Conservation (phyloP, 2,113 vertebrate genomes). For the Gavia stellata region DNA sequence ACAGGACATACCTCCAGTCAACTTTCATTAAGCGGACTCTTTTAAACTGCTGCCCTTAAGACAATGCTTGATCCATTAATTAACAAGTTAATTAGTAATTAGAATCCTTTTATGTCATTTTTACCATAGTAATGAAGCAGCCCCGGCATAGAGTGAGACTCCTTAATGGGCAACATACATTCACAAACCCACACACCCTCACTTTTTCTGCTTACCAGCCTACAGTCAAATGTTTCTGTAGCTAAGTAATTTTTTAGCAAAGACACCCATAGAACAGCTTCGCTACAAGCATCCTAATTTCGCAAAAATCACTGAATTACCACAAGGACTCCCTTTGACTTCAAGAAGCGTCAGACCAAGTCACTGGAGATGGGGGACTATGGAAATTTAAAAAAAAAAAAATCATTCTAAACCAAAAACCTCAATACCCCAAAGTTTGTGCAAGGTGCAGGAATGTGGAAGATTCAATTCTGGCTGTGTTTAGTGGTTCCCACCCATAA, state of each 20-base stretch:
- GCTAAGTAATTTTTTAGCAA: slow-evolving; percentile 2
- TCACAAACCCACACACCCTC: slow-evolving; percentile 42
- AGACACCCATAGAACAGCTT: not conserved
- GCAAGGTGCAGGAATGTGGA: not conserved
- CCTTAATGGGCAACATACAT: slow-evolving; percentile 45
- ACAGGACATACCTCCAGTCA: slow-evolving; percentile 39
- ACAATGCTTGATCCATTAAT: not conserved
- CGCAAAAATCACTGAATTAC: slow-evolving; percentile 4
- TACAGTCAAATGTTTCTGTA: slow-evolving; percentile 42
- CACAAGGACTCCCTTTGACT: not conserved
- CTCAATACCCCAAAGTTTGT: not conserved
- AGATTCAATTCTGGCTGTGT: not conserved
- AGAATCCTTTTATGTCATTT: slow-evolving; percentile 14
- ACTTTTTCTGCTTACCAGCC: slow-evolving; percentile 41
- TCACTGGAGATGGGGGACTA: not conserved
- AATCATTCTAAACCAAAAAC: not conserved
- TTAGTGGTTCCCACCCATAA: not conserved
- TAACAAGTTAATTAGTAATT: slow-evolving; percentile 29
- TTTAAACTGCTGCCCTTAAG: slow-evolving; percentile 17
- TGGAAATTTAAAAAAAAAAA: not conserved
- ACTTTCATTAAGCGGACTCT: slow-evolving; percentile 32
- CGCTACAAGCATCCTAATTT: not conserved
- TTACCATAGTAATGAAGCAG: slow-evolving; percentile 26
- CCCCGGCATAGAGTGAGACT: not conserved
- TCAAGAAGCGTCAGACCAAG: not conserved